Evolutionary conservation across 2,797 vertebrate genomes (phyloP).

Genomic region (Acestrorhynchus altus): DNA sequence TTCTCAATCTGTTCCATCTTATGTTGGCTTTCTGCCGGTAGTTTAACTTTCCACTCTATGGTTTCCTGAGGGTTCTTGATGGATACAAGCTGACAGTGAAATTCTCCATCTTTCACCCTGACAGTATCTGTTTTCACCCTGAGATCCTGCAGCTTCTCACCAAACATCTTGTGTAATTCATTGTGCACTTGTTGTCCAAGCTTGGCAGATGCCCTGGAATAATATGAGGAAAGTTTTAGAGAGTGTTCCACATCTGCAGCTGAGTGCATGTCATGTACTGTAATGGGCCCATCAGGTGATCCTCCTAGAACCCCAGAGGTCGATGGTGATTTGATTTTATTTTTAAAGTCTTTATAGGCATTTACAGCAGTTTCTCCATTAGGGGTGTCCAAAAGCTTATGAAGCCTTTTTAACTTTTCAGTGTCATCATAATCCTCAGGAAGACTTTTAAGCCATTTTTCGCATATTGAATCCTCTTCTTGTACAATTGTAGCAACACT

Average conservation of each 20-base stretch:
- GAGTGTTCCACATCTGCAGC: slow-evolving; percentile 52
- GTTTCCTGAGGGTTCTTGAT: slow-evolving; percentile 6
- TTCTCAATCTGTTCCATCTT: slow-evolving; percentile 45
- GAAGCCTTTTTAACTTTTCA: neutral
- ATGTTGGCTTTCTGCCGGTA: slow-evolving; percentile 47
- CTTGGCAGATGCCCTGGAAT: slow-evolving; percentile 12
- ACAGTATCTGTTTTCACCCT: slow-evolving; percentile 40
- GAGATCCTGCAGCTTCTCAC: slow-evolving; percentile 35
- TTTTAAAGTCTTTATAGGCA: neutral
- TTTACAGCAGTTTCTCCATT: neutral
- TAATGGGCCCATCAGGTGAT: slow-evolving; percentile 38
- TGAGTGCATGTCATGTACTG: slow-evolving; percentile 39
- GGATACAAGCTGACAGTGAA: slow-evolving; percentile 44
- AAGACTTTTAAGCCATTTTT: neutral
- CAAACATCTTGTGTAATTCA: slow-evolving; percentile 42
- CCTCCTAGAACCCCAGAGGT: slow-evolving; percentile 38
- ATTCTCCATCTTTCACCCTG: slow-evolving; percentile 47
- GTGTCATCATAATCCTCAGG: neutral
- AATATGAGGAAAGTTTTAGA: slow-evolving; percentile 56
- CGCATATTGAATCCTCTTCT: neutral
- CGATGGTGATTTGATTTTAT: neutral
- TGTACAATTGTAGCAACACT: fast-evolving
- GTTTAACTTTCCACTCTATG: slow-evolving; percentile 11
- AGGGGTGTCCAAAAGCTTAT: neutral
- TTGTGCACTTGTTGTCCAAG: slow-evolving; percentile 38